Evolutionary conservation across 2,888 invertebrate genomes (phyloP), one percentile per base, ranked within the genome.

Genomic region (Caenorhabditis sp.): DNA sequence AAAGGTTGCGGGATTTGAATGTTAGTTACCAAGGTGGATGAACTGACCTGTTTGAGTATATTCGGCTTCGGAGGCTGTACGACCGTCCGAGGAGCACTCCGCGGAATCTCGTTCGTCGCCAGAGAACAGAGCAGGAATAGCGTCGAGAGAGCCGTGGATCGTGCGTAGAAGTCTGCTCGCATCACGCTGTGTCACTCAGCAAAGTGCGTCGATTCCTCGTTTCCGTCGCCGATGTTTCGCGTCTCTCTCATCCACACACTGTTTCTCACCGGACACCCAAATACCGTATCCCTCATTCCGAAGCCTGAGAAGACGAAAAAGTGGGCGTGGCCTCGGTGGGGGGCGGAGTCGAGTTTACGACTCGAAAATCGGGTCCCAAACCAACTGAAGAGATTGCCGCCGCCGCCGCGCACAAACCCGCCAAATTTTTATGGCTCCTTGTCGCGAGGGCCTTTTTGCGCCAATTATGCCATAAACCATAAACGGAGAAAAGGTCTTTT

Each of bases 391-490:
- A 39, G 15, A 37, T 11, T 26, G n/a, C 43, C 55, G 53, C 37
- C 55, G 26, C 41, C 22, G 39, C 48, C n/a, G 48, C 39, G 30
- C 39, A 26, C 26, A 15, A 9, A 2, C 24, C 24, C 2, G 43
- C 20, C 41, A 59, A 53, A 59, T 26, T 70, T 70, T 70, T 70
- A 70, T 70, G 50, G 70, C 70, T 70, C 59, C 32, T 58, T 20
- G 26, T 39, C 50, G 50, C 53, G 30, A 8, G 32, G 41, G 27
- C 11, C 48, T 55, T 59, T 50, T 30, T 52, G 13, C 58, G 22
- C 65, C 73, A 73, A 73, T 73, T 73, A 73, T 73, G 65, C 73
- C 73, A 61, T 73, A 73, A 73, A 73, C 39, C 59, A 56, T 62
- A 62, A 55, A 55, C 46, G 43, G 22, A 41, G 17, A 37, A n/a